Conservation (phyloP, 2,888 invertebrate genomes). For the Bunonema sp. region DNA sequence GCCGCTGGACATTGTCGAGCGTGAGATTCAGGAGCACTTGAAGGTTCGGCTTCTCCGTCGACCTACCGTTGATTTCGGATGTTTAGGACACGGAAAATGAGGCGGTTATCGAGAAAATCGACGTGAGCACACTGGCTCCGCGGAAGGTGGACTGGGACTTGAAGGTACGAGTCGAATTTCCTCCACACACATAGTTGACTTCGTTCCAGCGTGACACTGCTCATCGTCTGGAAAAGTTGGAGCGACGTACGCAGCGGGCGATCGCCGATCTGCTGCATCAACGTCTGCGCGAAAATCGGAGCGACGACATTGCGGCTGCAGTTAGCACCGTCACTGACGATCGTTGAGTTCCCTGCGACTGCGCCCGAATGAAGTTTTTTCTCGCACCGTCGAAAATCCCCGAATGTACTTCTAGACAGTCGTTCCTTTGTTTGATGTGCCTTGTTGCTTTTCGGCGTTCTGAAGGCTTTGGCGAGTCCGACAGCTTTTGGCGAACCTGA, state of each 20-base stretch:
- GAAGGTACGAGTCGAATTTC: conserved; percentile 4
- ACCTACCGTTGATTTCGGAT: background rate
- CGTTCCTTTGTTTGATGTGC: too few relatives aligned
- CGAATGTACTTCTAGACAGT: too few relatives aligned
- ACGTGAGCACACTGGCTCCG: conserved; percentile 15
- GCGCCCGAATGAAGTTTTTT: too few relatives aligned
- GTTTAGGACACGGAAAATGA: conserved; percentile 12
- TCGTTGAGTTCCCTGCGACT: too few relatives aligned
- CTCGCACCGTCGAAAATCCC: too few relatives aligned
- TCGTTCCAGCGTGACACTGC: background rate
- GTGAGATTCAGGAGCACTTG: conserved; percentile 16
- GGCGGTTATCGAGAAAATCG: conserved; percentile 15
- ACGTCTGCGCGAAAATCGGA: conserved; percentile 13
- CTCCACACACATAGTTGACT: background rate
- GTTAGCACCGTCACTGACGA: too few relatives aligned
- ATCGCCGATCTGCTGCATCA: conserved; percentile 73
- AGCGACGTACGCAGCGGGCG: conserved; percentile 76
- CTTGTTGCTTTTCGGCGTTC: too few relatives aligned
- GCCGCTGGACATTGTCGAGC: conserved; percentile 11
- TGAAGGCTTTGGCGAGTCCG: too few relatives aligned
- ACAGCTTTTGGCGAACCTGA: too few relatives aligned
- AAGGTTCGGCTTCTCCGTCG: conserved; percentile 1
- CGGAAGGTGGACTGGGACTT: conserved; percentile 23
- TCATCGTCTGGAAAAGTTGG: conserved; percentile 63
- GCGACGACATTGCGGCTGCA: too few relatives aligned